phyloP scores from a whole-genome alignment of 1,140 invertebrate species.

The Drosophila tani region DNA sequence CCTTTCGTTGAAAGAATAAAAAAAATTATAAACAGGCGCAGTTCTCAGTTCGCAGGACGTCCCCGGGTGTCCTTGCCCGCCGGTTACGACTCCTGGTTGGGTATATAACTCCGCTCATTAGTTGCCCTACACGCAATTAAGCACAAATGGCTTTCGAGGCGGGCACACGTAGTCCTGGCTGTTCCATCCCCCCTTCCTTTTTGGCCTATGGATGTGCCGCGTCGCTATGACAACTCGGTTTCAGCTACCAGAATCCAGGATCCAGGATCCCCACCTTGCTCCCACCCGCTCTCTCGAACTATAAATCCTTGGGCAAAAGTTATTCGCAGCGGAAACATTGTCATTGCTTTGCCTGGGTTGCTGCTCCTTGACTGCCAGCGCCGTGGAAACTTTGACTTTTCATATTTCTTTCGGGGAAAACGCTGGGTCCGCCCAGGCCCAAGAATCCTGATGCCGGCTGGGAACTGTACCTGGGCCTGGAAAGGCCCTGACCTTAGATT shows the following conservation, averaged over 20 bases:
- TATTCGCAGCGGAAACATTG: conserved; percentile 79
- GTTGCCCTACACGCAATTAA: conserved; percentile 83
- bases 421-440: not conserved
- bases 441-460: not conserved
- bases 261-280: conserved; percentile 3
- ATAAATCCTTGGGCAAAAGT: conserved; percentile 80
- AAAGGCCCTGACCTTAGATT: not conserved
- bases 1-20: conserved; percentile 31
- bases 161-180: conserved; percentile 52
- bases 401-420: conserved; percentile 56
- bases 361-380: conserved; percentile 23
- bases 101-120: conserved; percentile 81
- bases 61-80: conserved; percentile 44
- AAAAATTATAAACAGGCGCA: conserved; percentile 74
- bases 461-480: conserved; percentile 11
- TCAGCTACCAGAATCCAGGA: conserved; percentile 27
- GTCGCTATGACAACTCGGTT: conserved; percentile 72
- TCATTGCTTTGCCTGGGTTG: conserved; percentile 55
- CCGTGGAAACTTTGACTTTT: conserved; percentile 67
- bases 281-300: conserved; percentile 40
- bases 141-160: conserved; percentile 82
- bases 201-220: conserved; percentile 58
- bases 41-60: conserved; percentile 22
- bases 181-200: not conserved
- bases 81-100: conserved; percentile 55